A percentile compares a stretch with the other conserved stretches of the same genome.
phyloP scores from a whole-genome alignment of 2,888 invertebrate species.

The Cyclophora albipunctata region DNA sequence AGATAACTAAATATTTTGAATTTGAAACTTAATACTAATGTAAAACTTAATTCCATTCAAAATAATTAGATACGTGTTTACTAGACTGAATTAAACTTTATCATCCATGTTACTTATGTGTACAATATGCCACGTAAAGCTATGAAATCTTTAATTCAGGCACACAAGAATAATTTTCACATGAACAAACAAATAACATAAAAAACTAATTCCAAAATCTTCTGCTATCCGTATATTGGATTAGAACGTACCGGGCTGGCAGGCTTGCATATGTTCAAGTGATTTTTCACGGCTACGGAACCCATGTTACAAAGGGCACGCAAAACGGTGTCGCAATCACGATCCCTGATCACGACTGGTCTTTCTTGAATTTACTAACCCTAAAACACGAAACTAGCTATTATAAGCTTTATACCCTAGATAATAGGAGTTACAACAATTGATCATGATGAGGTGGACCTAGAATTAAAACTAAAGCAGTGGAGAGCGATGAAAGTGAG shows the following conservation, averaged over 20 bases:
- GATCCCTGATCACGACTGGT: constrained; percentile 71
- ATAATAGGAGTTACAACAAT: constrained; percentile 13
- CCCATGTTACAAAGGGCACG: constrained; percentile 71
- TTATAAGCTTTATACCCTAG: constrained; percentile 17
- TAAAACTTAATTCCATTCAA: too few relatives aligned
- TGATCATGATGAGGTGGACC: constrained; percentile 13
- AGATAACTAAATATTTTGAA: too few relatives aligned
- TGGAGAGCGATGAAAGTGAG: constrained; percentile 27
- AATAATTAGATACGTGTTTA: too few relatives aligned
- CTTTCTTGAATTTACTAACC: constrained; percentile 57
- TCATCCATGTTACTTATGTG: constrained; percentile 11
- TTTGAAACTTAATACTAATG: not conserved
- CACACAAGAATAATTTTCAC: too few relatives aligned
- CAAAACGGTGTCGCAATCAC: constrained; percentile 72
- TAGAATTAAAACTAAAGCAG: constrained; percentile 24
- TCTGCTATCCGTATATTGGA: constrained; percentile 47
- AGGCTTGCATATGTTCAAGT: constrained; percentile 71
- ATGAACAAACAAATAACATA: too few relatives aligned
- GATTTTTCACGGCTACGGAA: constrained; percentile 73
- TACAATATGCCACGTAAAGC: not conserved
- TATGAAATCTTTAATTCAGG: not conserved
- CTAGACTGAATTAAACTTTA: not conserved
- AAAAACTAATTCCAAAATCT: not conserved
- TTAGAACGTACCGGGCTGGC: constrained; percentile 60
- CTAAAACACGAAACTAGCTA: constrained; percentile 21